Evolutionary conservation across 2,888 invertebrate species (phyloP).

Genomic region (Pediacus dermestoides): DNA sequence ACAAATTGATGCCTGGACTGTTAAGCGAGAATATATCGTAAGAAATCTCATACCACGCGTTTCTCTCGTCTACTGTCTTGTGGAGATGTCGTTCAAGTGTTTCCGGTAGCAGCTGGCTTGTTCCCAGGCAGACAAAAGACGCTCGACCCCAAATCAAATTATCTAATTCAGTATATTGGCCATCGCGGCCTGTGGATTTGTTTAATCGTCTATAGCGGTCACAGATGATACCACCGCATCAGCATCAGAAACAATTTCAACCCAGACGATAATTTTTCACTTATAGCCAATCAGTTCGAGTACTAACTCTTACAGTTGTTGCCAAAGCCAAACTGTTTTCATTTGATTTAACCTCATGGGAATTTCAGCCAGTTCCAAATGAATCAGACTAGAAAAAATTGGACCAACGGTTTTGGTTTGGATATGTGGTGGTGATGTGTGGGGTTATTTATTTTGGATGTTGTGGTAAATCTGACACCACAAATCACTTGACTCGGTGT

Average conservation of each 20-base stretch:
- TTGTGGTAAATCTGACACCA: conserved; percentile 8
- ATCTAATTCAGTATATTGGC: conserved; percentile 50
- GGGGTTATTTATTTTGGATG: too few species aligned
- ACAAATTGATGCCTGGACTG: too few species aligned
- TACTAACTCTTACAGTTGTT: too few species aligned
- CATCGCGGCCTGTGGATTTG: conserved; percentile 43
- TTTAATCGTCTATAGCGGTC: conserved; percentile 42
- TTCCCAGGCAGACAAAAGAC: conserved; percentile 51
- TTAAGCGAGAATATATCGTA: too few species aligned
- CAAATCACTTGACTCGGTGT: conserved; percentile 27
- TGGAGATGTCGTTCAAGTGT: conserved; percentile 39
- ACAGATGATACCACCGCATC: conserved; percentile 38
- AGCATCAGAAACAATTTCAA: neutral
- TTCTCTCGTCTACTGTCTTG: conserved; percentile 7
- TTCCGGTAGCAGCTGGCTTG: conserved; percentile 48
- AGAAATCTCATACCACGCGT: too few species aligned
- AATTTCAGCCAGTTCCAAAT: too few species aligned
- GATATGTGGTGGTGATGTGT: too few species aligned
- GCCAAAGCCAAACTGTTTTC: too few species aligned
- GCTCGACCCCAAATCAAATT: conserved; percentile 51
- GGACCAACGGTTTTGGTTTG: too few species aligned
- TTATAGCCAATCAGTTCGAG: too few species aligned
- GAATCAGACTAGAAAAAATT: too few species aligned
- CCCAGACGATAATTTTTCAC: conserved; percentile 5
- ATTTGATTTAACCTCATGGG: too few species aligned